phyloP scores from a whole-genome alignment of 1,140 invertebrate genomes.

The Drosophila nigromelanica region DNA sequence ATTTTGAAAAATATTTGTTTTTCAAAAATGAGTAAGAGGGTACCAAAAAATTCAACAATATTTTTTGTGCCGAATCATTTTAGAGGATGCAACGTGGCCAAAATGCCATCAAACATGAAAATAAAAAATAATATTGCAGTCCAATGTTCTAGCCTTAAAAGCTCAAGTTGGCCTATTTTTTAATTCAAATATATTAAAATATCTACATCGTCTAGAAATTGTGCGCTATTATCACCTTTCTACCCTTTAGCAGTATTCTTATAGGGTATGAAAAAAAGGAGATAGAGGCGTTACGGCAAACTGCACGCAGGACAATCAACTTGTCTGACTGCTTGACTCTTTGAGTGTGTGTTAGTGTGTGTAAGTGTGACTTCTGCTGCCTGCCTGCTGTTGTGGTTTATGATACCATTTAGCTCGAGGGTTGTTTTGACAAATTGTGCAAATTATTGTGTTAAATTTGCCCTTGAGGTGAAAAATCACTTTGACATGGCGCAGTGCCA shows the following conservation, averaged over 20 bases:
- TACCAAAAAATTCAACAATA: no score
- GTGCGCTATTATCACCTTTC: neutral
- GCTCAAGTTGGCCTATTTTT: no score
- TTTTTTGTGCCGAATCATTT: no score
- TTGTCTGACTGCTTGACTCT: slow-evolving; percentile 28
- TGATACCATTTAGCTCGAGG: slow-evolving; percentile 78
- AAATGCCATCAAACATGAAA: no score
- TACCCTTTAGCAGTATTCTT: neutral
- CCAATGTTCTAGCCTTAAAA: no score
- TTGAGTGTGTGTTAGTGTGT: slow-evolving; percentile 20
- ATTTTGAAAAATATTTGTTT: no score
- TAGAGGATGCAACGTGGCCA: no score
- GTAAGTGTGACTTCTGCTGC: slow-evolving; percentile 31
- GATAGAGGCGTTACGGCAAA: slow-evolving; percentile 46
- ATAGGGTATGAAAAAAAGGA: neutral
- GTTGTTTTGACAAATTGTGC: slow-evolving; percentile 83
- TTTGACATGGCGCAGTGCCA: slow-evolving; percentile 68
- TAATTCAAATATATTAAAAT: no score
- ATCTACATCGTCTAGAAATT: no score
- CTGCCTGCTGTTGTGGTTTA: slow-evolving; percentile 61
- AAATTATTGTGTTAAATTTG: slow-evolving; percentile 84
- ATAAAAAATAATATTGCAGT: no score
- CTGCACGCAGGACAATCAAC: slow-evolving; percentile 71
- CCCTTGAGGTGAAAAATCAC: slow-evolving; percentile 83
- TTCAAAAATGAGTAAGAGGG: no score